Percentiles rank a stretch among this genome's conserved stretches.
These are phyloP conservation scores for Celastrina argiolus DNA, from an alignment of 2,888 invertebrate species.

Conservation along the genomic window DNA sequence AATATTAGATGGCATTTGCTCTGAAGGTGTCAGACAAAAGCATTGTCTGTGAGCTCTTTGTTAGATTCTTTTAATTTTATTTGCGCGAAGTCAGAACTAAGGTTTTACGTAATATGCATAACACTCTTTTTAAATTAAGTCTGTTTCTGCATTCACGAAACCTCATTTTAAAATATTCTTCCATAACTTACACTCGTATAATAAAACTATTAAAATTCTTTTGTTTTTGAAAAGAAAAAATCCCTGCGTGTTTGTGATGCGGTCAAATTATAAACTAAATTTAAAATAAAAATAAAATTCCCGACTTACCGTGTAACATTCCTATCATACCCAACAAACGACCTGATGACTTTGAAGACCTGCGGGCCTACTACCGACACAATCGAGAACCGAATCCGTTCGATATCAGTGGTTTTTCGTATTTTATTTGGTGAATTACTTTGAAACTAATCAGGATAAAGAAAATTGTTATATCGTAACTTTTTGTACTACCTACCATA, in stretches of 20 bases:
- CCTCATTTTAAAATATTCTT: neutral
- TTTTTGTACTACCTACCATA: too few species aligned
- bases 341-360: too few species aligned
- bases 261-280: too few species aligned
- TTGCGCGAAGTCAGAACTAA: neutral
- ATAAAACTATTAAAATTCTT: neutral
- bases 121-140: neutral
- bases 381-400: too few species aligned
- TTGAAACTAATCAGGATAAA: too few species aligned
- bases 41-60: slow-evolving; percentile 13
- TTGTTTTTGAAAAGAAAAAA: neutral
- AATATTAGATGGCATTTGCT: slow-evolving; percentile 16
- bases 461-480: too few species aligned
- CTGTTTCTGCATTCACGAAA: neutral
- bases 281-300: too few species aligned
- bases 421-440: too few species aligned
- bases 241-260: neutral
- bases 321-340: too few species aligned
- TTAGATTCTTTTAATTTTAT: slow-evolving; percentile 11
- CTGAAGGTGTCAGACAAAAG: slow-evolving; percentile 19
- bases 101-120: slow-evolving; percentile 10
- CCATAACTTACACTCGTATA: neutral
- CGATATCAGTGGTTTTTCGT: too few species aligned
- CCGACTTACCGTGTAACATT: too few species aligned
- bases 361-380: too few species aligned